A percentile compares a stretch with the other conserved stretches of the same genome.
phyloP scores from a whole-genome alignment of 2,888 invertebrate species.

The Hypena proboscidalis region DNA sequence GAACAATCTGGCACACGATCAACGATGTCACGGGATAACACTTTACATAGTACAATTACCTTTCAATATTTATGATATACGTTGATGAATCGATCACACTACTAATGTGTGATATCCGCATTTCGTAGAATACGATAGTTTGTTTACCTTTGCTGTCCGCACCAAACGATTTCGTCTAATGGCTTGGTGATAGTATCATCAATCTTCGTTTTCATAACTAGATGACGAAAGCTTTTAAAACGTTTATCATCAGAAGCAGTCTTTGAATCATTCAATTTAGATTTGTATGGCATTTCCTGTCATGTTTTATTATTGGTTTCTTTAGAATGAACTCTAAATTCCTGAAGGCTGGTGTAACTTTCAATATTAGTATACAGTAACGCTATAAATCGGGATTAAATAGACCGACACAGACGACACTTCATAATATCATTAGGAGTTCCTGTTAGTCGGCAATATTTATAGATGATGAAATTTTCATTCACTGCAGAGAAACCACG shows the following conservation, averaged over 20 bases:
- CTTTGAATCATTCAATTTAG: background rate
- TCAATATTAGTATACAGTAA: background rate
- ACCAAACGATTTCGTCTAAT: background rate
- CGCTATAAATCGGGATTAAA: conserved; percentile 2
- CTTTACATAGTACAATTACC: conserved; percentile 41
- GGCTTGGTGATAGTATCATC: too few species aligned
- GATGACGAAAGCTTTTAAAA: background rate
- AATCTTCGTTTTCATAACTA: background rate
- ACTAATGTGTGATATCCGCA: conserved; percentile 1
- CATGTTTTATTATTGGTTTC: background rate
- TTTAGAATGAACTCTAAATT: conserved; percentile 7
- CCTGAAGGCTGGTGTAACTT: conserved; percentile 4
- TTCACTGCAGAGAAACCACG: too few species aligned
- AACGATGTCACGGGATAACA: conserved; percentile 60
- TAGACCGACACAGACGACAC: background rate
- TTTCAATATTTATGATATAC: conserved; percentile 26
- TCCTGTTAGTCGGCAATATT: conserved; percentile 8
- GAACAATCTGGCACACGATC: conserved; percentile 55
- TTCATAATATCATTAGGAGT: conserved; percentile 10
- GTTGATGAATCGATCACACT: conserved; percentile 1
- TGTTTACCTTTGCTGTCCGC: conserved; percentile 14
- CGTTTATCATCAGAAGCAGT: background rate
- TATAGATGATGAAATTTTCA: too few species aligned
- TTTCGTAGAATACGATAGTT: conserved; percentile 3
- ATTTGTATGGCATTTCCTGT: conserved; percentile 1